phyloP scores from a whole-genome alignment of 1,140 invertebrate species.

The Nylanderia fulva region DNA sequence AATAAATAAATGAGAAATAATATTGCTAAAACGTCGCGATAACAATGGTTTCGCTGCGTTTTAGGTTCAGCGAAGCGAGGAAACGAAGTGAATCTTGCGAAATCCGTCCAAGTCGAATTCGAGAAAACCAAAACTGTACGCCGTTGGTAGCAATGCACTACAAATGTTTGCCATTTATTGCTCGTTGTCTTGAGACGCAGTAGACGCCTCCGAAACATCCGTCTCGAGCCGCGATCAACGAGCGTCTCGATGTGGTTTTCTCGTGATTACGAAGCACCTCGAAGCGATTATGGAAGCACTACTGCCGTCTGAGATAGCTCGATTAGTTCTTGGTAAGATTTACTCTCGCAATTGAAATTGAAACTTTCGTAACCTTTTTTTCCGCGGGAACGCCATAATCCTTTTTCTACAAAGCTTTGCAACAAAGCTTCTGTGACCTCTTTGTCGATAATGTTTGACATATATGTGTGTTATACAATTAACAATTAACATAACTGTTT shows the following conservation, averaged over 20 bases:
- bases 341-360: neutral
- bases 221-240: no score
- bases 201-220: neutral
- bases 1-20: neutral
- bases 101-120: neutral
- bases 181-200: constrained; percentile 22
- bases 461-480: no score
- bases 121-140: neutral
- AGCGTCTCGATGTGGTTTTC: neutral
- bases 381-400: constrained; percentile 11
- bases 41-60: neutral
- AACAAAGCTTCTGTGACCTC: neutral
- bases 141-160: constrained; percentile 45
- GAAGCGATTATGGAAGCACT: constrained; percentile 79
- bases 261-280: neutral
- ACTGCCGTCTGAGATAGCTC: constrained; percentile 84
- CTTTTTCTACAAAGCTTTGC: neutral
- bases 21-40: neutral
- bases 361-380: constrained; percentile 26
- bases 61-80: no score
- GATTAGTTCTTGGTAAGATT: constrained; percentile 84
- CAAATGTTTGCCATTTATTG: constrained; percentile 42
- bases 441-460: neutral
- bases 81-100: neutral
- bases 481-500: no score